Evolutionary conservation across 2,113 vertebrate species (phyloP).

Genomic region (Paradoxurus hermaphroditus): DNA sequence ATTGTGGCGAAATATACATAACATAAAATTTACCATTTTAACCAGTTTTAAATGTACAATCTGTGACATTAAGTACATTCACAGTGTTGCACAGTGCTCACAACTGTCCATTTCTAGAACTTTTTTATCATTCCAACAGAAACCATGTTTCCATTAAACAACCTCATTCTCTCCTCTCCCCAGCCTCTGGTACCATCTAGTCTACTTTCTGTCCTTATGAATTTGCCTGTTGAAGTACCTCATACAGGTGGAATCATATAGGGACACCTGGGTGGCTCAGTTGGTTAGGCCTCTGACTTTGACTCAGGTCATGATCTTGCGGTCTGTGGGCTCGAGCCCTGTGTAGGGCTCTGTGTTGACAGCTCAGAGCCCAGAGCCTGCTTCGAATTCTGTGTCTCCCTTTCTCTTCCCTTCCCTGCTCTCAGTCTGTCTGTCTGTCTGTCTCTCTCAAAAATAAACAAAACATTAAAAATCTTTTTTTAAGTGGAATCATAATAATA

Average conservation of each 20-base stretch:
- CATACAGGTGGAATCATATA: not conserved
- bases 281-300: too few species aligned
- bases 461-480: too few species aligned
- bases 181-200: not conserved
- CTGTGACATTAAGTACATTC: not conserved
- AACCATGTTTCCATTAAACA: not conserved
- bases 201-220: not conserved
- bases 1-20: not conserved
- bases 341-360: too few species aligned
- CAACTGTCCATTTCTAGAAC: not conserved
- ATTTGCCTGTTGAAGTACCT: not conserved
- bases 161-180: not conserved
- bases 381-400: too few species aligned
- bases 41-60: not conserved
- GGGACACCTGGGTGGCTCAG: too few species aligned
- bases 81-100: not conserved
- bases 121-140: not conserved
- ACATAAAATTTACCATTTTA: not conserved
- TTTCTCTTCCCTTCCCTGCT: too few species aligned
- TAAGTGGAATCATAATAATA: not conserved
- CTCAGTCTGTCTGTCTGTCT: too few species aligned
- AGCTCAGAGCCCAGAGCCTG: too few species aligned
- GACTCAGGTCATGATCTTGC: too few species aligned
- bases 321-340: too few species aligned
- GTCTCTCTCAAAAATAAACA: too few species aligned